Evolutionary conservation across 2,888 invertebrate genomes (phyloP).

Genomic region (Agonopterix arenella): DNA sequence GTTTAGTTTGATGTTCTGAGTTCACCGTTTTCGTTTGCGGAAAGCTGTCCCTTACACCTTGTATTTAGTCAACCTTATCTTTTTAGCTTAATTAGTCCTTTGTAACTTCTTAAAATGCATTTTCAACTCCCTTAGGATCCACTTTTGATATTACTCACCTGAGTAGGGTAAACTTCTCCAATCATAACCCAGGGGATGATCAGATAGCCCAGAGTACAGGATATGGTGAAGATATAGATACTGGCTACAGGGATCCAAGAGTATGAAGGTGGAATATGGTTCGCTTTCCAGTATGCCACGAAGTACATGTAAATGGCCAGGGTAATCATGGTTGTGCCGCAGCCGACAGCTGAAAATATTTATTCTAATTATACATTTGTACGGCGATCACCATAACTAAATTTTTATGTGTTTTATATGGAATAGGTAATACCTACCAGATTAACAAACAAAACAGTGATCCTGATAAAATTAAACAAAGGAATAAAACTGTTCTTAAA

Average conservation of each 20-base stretch:
- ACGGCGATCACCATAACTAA: not conserved
- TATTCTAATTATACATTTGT: not conserved
- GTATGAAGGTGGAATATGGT: constrained; percentile 43
- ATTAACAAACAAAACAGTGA: no score
- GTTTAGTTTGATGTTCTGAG: no score
- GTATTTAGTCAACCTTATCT: no score
- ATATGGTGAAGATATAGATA: constrained; percentile 78
- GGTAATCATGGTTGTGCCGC: constrained; percentile 79
- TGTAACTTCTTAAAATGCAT: no score
- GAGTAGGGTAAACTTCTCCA: constrained; percentile 83
- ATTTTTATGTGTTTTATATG: no score
- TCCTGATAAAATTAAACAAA: no score
- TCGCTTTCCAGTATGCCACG: constrained; percentile 66
- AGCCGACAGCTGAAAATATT: constrained; percentile 66
- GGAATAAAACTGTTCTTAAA: no score
- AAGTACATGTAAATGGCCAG: constrained; percentile 79
- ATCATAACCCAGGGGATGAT: constrained; percentile 86
- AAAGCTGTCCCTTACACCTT: no score
- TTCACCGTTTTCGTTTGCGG: no score
- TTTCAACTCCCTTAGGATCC: no score
- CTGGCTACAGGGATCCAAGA: constrained; percentile 80
- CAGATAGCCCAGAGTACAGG: constrained; percentile 80
- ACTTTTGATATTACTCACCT: constrained; percentile 38
- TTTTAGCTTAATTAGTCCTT: no score
- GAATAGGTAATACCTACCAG: no score